Base-by-base conservation (phyloP, 2,888 invertebrate genomes). In the Acleris sparsana region DNA sequence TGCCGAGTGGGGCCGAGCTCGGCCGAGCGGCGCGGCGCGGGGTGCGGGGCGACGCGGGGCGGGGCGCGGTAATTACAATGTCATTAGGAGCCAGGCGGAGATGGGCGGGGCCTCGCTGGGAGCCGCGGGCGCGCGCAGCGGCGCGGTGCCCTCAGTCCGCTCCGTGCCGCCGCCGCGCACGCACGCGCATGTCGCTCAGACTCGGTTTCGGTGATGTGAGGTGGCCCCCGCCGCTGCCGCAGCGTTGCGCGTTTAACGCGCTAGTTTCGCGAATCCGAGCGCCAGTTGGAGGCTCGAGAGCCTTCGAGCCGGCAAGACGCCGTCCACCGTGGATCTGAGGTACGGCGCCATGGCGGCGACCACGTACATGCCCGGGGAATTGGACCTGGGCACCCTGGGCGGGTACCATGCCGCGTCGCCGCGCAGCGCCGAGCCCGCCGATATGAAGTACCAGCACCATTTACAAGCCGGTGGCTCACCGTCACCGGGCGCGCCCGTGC, bases 371-470 rank as follows among this genome's bases (percentile, higher is more conserved):
- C 96, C 97, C 93, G 96, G 97, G 89, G 95, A 96, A 89, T 95
- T 96, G 93, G 97, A 97, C 93, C 94, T 96, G 87, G 96, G 96
- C 85, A 95, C 95, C 92, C 93, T 95, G 84, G 95, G 96, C 89
- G 96, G 96, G 87, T 97, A 97, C 87, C 96, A 96, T 87, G 95
- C 95, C 87, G 96, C 95, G 89, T 97, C 97, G 93, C 97, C 97
- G 85, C 95, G 97, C 83, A 96, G 96, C 79, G 97, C 96, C 81
- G 97, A 97, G 93, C 96, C 96, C 81, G 96, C 96, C 81, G 98
- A 98, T 92, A 97, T 98, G 97, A 98, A 98, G 93, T 98, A 98
- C 91, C 96, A 96, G 87, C 97, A 97, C 88, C 97, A 96, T 90
- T 95, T 97, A 89, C 96, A 96, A 85, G 95, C 97, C 83, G 96